Percentiles rank a stretch among this genome's conserved stretches.
These are phyloP conservation scores for Drosophila testacea DNA, from an alignment of 2,888 invertebrate genomes.

Conservation along the genomic window DNA sequence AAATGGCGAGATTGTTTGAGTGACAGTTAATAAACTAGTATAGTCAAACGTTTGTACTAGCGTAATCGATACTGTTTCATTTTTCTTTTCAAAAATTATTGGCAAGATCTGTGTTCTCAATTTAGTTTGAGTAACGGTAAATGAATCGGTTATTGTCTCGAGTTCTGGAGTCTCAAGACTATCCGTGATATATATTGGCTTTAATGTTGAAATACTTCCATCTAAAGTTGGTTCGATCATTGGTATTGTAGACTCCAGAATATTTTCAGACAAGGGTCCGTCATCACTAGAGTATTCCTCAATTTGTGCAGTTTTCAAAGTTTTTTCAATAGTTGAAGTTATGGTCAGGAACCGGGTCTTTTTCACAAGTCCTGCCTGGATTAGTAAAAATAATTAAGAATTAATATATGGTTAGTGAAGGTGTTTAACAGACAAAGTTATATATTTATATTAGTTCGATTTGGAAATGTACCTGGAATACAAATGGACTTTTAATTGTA, in stretches of 20 bases:
- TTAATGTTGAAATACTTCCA: slow-evolving; percentile 93
- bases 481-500: slow-evolving; percentile 95
- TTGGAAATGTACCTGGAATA: slow-evolving; percentile 90
- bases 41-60: slow-evolving; percentile 95
- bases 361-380: slow-evolving; percentile 93
- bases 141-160: slow-evolving; percentile 95
- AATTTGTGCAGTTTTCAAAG: slow-evolving; percentile 87
- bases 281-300: slow-evolving; percentile 87
- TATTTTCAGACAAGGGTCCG: slow-evolving; percentile 94
- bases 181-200: slow-evolving; percentile 91
- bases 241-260: slow-evolving; percentile 90
- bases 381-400: slow-evolving; percentile 12
- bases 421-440: too few species aligned
- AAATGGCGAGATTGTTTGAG: slow-evolving; percentile 95
- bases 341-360: slow-evolving; percentile 95
- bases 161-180: slow-evolving; percentile 94
- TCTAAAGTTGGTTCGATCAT: slow-evolving; percentile 89
- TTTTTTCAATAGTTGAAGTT: slow-evolving; percentile 93
- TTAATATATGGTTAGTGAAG: not conserved
- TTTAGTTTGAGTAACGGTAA: slow-evolving; percentile 95
- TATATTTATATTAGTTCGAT: not conserved
- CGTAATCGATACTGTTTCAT: slow-evolving; percentile 90
- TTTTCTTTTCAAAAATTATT: slow-evolving; percentile 90
- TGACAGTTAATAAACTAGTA: slow-evolving; percentile 94
- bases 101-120: slow-evolving; percentile 95